These are phyloP conservation scores for Cotesia glomerata DNA, from an alignment of 1,140 invertebrate species.

Conservation along the genomic window DNA sequence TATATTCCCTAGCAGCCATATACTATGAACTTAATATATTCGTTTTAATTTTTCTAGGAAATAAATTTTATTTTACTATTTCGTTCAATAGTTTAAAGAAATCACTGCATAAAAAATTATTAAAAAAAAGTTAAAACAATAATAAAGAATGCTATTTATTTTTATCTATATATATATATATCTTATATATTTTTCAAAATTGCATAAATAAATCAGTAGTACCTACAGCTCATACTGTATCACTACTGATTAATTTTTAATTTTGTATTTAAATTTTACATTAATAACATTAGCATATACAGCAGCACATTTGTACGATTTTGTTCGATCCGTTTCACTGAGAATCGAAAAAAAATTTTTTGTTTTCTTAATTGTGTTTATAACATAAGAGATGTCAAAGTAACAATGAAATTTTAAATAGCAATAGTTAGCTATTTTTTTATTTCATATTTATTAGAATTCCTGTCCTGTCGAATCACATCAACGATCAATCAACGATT, in stretches of 20 bases:
- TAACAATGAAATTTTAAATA: neutral
- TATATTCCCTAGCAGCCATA: neutral
- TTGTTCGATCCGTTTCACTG: conserved; percentile 51
- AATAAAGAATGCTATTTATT: neutral
- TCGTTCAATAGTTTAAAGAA: conserved; percentile 28
- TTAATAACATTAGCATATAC: conserved; percentile 62
- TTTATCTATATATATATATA: neutral
- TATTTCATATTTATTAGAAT: neutral
- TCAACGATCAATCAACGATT: neutral
- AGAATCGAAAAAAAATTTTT: conserved; percentile 37
- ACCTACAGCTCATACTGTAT: neutral
- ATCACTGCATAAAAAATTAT: neutral
- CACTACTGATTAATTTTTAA: neutral
- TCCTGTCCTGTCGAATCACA: neutral
- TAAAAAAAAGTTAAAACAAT: too few relatives aligned
- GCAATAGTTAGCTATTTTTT: neutral
- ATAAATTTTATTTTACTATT: conserved; percentile 3
- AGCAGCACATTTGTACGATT: conserved; percentile 64
- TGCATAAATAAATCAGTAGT: neutral
- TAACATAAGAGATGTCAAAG: neutral
- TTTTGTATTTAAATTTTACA: conserved; percentile 19
- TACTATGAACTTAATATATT: neutral
- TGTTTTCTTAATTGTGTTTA: neutral
- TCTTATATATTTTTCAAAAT: neutral
- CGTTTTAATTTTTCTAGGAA: conserved; percentile 29